A percentile compares a stretch with the other conserved stretches of the same genome.
Conservation (phyloP, 2,797 vertebrate species). For the Perodicticus potto region DNA sequence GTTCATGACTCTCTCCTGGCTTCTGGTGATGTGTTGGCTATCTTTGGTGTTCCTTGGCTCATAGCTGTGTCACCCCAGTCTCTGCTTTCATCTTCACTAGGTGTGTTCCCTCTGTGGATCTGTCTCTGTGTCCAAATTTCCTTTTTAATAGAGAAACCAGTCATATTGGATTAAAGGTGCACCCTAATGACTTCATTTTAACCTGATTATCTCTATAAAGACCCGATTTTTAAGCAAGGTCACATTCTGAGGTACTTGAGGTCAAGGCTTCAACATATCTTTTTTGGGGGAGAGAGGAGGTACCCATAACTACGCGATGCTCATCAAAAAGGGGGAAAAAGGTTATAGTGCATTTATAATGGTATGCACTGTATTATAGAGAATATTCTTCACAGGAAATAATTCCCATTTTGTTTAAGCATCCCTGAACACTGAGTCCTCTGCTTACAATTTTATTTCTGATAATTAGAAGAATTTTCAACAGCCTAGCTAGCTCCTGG, state of each 20-base stretch:
- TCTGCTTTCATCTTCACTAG: not conserved
- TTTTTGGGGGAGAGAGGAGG: not conserved
- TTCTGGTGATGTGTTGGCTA: not conserved
- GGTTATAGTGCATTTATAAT: constrained; percentile 27
- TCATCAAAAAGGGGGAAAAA: not conserved
- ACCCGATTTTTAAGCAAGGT: not conserved
- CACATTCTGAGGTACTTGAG: not conserved
- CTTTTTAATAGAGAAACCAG: not conserved
- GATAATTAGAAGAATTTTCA: constrained; percentile 63
- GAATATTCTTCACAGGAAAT: constrained; percentile 38
- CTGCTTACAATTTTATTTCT: constrained; percentile 47
- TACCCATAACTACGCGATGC: not conserved
- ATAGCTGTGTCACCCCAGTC: not conserved
- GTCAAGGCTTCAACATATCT: not conserved
- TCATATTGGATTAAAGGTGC: not conserved
- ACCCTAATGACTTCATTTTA: not conserved
- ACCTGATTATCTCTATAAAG: not conserved
- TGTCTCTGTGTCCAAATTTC: not conserved
- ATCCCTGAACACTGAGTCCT: constrained; percentile 37
- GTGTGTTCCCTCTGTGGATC: not conserved
- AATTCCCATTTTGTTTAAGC: constrained; percentile 50
- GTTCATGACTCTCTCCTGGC: not conserved
- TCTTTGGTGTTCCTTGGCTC: not conserved
- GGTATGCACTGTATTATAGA: not conserved
- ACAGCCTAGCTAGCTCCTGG: not conserved